phyloP scores from a whole-genome alignment of 1,140 invertebrate genomes.

The Saccostrea echinata region DNA sequence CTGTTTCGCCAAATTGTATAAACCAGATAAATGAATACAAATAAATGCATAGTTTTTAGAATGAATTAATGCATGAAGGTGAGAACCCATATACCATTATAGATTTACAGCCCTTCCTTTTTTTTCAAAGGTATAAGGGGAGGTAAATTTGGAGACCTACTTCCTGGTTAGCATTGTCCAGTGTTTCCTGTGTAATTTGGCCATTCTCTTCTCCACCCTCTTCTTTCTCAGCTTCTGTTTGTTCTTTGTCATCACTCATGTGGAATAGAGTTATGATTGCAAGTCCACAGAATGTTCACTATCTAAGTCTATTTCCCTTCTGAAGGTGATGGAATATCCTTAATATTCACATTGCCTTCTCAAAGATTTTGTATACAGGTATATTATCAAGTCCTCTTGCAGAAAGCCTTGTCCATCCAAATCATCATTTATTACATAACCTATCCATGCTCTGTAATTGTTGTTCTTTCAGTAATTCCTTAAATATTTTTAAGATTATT shows the following conservation, averaged over 20 bases:
- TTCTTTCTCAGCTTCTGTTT: neutral
- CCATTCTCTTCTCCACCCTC: neutral
- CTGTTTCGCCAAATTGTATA: no score
- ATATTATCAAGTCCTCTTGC: neutral
- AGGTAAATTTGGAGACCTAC: neutral
- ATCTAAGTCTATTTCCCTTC: neutral
- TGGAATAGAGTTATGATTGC: constrained; percentile 7
- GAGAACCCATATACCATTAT: no score
- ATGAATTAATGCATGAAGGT: no score
- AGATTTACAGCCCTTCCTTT: no score
- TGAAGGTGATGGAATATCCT: neutral
- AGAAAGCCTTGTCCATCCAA: neutral
- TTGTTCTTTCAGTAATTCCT: neutral
- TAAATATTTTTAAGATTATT: neutral
- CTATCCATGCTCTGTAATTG: neutral
- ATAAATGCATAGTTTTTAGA: no score
- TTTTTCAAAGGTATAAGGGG: no score
- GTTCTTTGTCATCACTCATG: constrained; percentile 31
- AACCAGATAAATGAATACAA: no score
- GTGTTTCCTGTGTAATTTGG: constrained; percentile 9
- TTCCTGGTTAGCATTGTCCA: constrained; percentile 19
- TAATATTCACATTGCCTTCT: constrained; percentile 6
- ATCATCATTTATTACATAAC: neutral
- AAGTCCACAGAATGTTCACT: neutral
- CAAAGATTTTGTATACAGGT: neutral